These are phyloP conservation scores for Pygocentrus nattereri DNA, from an alignment of 2,797 vertebrate genomes.

Conservation along the genomic window DNA sequence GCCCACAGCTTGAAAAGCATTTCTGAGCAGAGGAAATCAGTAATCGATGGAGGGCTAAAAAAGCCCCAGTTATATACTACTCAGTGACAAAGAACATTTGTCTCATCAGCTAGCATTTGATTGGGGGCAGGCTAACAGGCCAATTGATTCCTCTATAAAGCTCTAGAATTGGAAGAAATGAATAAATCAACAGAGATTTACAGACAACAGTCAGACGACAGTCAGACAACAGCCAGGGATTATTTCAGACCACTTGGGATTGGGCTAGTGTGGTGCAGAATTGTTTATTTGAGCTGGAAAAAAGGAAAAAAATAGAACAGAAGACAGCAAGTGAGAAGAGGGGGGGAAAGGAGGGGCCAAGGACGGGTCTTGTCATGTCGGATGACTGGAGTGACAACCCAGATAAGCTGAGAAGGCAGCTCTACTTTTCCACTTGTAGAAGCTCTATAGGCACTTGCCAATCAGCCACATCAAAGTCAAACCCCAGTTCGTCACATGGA, in stretches of 20 bases:
- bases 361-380: not conserved
- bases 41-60: conserved; percentile 68
- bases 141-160: conserved; percentile 64
- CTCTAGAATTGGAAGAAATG: conserved; percentile 53
- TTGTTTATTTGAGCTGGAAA: not conserved
- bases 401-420: conserved; percentile 11
- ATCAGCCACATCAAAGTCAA: conserved; percentile 18
- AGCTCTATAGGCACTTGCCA: conserved; percentile 10
- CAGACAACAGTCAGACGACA: conserved; percentile 54
- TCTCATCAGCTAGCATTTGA: conserved; percentile 67
- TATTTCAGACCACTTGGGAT: conserved; percentile 56
- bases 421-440: not conserved
- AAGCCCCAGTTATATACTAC: conserved; percentile 63
- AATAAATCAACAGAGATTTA: conserved; percentile 67
- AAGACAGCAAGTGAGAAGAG: not conserved
- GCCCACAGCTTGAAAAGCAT: conserved; percentile 63
- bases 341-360: not conserved
- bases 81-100: conserved; percentile 65
- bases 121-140: conserved; percentile 63
- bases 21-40: conserved; percentile 69
- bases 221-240: conserved; percentile 57
- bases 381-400: conserved; percentile 3
- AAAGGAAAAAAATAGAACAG: not conserved
- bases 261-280: conserved; percentile 59
- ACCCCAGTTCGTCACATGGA: not conserved